Conservation (phyloP, 2,797 vertebrate species). For the Scyliorhinus canicula region DNA sequence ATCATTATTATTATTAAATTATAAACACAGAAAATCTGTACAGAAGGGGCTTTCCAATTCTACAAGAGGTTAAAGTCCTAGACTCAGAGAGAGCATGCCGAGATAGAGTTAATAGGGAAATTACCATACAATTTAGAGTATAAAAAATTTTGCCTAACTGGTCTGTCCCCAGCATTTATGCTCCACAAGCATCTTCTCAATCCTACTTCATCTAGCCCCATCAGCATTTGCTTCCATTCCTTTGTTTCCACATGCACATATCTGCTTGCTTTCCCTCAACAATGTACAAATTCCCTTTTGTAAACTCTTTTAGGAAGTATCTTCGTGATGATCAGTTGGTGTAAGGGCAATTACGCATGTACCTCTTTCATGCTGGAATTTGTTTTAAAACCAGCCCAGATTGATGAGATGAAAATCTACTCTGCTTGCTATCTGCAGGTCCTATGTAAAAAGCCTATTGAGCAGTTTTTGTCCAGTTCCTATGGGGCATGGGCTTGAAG, state of each 20-base stretch:
- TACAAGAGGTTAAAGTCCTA: not conserved
- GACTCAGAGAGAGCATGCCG: too few relatives aligned
- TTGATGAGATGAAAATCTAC: not conserved
- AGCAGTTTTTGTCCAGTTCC: not conserved
- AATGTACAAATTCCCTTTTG: not conserved
- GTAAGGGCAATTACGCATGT: not conserved
- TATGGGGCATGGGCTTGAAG: not conserved
- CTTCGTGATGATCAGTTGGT: not conserved
- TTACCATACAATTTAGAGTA: not conserved
- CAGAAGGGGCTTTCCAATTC: not conserved
- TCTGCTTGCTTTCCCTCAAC: not conserved
- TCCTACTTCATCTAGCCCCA: too few relatives aligned
- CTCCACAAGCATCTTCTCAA: not conserved
- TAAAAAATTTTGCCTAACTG: not conserved
- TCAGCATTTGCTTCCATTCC: not conserved
- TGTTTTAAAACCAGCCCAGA: not conserved
- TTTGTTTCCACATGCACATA: not conserved
- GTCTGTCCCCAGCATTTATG: not conserved
- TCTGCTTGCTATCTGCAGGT: not conserved
- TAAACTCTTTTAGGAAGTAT: not conserved
- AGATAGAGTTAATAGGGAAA: not conserved
- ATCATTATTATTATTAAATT: too few relatives aligned
- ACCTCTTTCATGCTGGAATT: not conserved
- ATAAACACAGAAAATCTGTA: not conserved
- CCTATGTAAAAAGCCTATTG: not conserved